Evolutionary conservation across 2,797 vertebrate species (phyloP).

Genomic region (Acrossocheilus fasciatus): DNA sequence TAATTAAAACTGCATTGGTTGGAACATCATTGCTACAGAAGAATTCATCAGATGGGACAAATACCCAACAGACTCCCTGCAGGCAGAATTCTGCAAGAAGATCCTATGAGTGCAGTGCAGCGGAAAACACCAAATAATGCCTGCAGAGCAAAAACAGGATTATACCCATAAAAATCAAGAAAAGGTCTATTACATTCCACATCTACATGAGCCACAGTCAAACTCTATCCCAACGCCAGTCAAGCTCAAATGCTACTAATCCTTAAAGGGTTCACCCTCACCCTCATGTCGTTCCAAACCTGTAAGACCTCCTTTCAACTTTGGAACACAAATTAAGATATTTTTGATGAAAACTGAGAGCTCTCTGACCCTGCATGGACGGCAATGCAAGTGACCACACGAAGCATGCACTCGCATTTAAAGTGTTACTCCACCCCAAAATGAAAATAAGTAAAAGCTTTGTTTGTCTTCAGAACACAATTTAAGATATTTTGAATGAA

Average conservation of each 20-base stretch:
- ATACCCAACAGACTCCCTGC: not conserved
- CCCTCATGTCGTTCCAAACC: too few relatives aligned
- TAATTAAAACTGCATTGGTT: constrained; percentile 1
- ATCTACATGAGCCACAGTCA: not conserved
- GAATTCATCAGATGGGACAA: constrained; percentile 10
- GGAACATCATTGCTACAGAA: not conserved
- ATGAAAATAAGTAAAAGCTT: too few relatives aligned
- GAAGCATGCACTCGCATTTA: too few relatives aligned
- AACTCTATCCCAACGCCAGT: not conserved
- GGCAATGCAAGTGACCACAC: too few relatives aligned
- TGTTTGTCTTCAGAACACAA: too few relatives aligned
- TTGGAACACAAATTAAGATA: too few relatives aligned
- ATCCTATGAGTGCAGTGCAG: not conserved
- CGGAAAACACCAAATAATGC: not conserved
- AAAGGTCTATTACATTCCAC: not conserved
- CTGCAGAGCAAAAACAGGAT: not conserved
- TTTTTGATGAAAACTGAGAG: too few relatives aligned
- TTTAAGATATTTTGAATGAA: too few relatives aligned
- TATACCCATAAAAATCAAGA: not conserved
- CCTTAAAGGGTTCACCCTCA: not conserved
- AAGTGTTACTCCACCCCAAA: too few relatives aligned
- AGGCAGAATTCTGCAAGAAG: not conserved
- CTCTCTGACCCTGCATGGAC: too few relatives aligned
- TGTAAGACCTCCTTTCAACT: too few relatives aligned
- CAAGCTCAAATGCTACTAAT: not conserved